Percentiles rank a stretch among this genome's conserved stretches.
Conservation (phyloP, 2,113 vertebrate genomes). For the Tyto alba region DNA sequence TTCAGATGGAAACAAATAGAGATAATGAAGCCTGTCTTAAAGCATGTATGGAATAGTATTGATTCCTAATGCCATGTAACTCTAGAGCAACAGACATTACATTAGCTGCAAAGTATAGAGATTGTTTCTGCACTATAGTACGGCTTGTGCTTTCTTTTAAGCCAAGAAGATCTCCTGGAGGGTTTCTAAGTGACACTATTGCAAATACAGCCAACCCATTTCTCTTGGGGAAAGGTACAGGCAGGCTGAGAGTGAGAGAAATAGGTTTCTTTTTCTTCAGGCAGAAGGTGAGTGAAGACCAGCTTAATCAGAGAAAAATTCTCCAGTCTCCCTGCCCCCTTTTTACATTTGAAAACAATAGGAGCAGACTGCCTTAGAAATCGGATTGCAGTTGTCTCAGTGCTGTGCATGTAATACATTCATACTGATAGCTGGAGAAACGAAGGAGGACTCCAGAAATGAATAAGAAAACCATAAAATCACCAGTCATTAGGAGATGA, state of each 20-base stretch:
- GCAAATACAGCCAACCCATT: background rate
- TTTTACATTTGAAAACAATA: background rate
- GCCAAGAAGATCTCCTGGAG: background rate
- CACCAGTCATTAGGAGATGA: conserved; percentile 13
- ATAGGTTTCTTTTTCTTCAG: background rate
- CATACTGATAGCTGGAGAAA: background rate
- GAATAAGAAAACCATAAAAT: conserved; percentile 21
- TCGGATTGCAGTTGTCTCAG: background rate
- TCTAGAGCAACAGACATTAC: background rate
- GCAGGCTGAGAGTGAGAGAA: background rate
- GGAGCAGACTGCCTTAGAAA: background rate
- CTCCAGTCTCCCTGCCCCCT: background rate
- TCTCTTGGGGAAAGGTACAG: background rate
- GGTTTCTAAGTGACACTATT: background rate
- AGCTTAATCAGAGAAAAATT: background rate
- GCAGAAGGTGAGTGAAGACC: background rate
- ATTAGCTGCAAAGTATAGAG: background rate
- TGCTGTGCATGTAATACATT: background rate
- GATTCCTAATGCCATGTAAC: background rate
- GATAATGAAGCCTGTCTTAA: background rate
- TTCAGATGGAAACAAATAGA: too few species aligned
- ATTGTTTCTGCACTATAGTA: background rate
- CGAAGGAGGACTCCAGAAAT: background rate
- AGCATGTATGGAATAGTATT: background rate
- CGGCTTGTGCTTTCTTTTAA: background rate